Base-by-base conservation (phyloP, 1,140 invertebrate genomes). In the Drosophila rufa region DNA sequence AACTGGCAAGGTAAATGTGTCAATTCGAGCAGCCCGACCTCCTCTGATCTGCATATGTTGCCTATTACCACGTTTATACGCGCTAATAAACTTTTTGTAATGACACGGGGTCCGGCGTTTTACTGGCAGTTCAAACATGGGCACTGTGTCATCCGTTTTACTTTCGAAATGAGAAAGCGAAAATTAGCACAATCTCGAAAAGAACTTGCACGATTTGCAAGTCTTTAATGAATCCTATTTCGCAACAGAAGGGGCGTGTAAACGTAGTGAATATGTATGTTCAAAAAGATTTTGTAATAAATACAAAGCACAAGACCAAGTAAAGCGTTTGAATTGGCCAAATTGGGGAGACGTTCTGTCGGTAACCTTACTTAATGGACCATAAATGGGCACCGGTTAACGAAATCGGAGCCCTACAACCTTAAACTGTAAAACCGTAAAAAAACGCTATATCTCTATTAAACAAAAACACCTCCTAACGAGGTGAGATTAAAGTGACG, bases 81-180 rank as follows among this genome's bases (percentile, higher is more conserved):
- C 27, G 57, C 57, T 36, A 66, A 66, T 66, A 66, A 66, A 66
- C 27, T 36, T 45, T 66, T 60, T 62, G 17, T 62, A 66, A 62
- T 45, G 56, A 42, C 57, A 15, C 7, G 1, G 25, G 27, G 15
- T 36, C 11, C 6, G 9, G 30, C 12, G 2, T 65, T 60, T 43
- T 64, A 36, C 11, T 36, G 9, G 33, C 33, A 36, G 33, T 36
- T 36, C 2, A 11, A 36, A 36, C 27, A 17, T 57, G 38, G 5
- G 38, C 1, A 4, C 14, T 12, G 38, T 40, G 12, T 12, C 4
- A 40, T 19, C 1, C n/a, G 15, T 2, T 38, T 19, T 38, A 9
- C 2, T 15, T 42, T 42, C 40, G 15, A 42, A n/a, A 9, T 15
- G 19, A 7, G 33, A 17, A 14, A 8, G 0, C 1, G 27, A 12